A percentile compares a stretch with the other conserved stretches of the same genome.
Conservation (phyloP, 2,113 vertebrate genomes). For the Pimephales promelas region DNA sequence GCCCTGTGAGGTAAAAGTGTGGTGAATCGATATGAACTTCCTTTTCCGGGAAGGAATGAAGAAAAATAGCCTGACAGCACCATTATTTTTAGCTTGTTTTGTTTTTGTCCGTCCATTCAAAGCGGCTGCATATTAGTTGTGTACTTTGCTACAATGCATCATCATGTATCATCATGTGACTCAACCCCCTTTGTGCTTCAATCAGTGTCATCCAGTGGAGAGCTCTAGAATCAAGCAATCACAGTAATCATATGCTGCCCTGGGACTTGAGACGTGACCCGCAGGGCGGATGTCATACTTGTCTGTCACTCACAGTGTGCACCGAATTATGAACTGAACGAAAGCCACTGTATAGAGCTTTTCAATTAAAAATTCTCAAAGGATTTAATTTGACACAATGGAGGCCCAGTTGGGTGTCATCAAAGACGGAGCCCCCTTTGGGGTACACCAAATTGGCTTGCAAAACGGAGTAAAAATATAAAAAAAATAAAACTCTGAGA, state of each 20-base stretch:
- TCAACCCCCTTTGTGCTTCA: constrained; percentile 25
- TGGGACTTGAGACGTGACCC: constrained; percentile 2
- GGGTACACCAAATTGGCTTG: not conserved
- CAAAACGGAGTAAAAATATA: not conserved
- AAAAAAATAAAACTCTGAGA: not conserved
- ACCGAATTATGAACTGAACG: not conserved
- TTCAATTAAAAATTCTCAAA: constrained; percentile 12
- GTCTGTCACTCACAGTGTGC: constrained; percentile 32
- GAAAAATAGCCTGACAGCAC: not conserved
- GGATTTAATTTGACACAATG: constrained; percentile 11
- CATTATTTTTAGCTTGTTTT: not conserved
- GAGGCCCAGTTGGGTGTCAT: constrained; percentile 11
- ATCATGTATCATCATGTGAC: constrained; percentile 26
- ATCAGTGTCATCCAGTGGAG: constrained; percentile 33
- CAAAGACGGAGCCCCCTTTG: constrained; percentile 1
- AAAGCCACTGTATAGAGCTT: not conserved
- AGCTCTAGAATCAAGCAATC: constrained; percentile 33
- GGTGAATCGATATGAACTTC: constrained; percentile 35
- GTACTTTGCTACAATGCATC: not conserved
- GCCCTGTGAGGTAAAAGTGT: constrained; percentile 21
- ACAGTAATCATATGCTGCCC: constrained; percentile 31
- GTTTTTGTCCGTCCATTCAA: not conserved
- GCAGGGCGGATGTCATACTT: constrained; percentile 31
- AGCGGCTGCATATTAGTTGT: not conserved
- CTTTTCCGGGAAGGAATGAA: not conserved